Percentiles rank a stretch among this genome's conserved stretches.
Conservation (phyloP, 2,113 vertebrate genomes). For the Myotis davidii region DNA sequence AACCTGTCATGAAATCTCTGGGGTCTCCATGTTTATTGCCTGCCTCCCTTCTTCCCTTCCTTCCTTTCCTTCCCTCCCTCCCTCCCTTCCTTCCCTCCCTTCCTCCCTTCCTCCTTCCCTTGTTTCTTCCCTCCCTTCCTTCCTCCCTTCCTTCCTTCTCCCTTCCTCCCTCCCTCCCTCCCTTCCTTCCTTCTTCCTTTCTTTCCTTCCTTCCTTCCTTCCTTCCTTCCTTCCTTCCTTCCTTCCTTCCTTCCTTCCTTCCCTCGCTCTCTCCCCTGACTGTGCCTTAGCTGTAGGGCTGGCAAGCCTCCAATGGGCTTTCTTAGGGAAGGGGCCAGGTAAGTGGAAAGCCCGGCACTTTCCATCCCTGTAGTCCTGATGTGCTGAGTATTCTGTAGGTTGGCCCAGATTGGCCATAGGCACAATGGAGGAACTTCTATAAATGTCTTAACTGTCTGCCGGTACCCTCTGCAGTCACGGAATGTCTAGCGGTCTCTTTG, state of each 20-base stretch:
- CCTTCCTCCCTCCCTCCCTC: too few species aligned
- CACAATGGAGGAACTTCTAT: not conserved
- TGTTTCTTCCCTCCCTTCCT: too few species aligned
- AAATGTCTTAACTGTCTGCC: not conserved
- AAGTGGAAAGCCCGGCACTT: not conserved
- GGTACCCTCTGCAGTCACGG: not conserved
- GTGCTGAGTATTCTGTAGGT: not conserved
- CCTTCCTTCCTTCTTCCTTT: too few species aligned
- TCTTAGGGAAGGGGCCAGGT: not conserved
- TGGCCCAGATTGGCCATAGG: not conserved
- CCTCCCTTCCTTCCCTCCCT: not conserved
- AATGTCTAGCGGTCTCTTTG: not conserved
- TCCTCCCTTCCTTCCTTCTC: too few species aligned
- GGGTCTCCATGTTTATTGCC: not conserved
- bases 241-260: not conserved
- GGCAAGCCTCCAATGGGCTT: not conserved
- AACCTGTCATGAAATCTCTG: not conserved
- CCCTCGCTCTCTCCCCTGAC: not conserved
- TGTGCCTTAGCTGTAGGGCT: not conserved
- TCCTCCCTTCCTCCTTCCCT: not conserved
- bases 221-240: too few species aligned
- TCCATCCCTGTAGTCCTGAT: not conserved
- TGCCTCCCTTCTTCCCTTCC: not conserved
- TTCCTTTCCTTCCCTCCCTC: not conserved
- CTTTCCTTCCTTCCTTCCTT: too few species aligned